Conservation (phyloP, 2,797 vertebrate genomes). For the Tamandua tetradactyla region DNA sequence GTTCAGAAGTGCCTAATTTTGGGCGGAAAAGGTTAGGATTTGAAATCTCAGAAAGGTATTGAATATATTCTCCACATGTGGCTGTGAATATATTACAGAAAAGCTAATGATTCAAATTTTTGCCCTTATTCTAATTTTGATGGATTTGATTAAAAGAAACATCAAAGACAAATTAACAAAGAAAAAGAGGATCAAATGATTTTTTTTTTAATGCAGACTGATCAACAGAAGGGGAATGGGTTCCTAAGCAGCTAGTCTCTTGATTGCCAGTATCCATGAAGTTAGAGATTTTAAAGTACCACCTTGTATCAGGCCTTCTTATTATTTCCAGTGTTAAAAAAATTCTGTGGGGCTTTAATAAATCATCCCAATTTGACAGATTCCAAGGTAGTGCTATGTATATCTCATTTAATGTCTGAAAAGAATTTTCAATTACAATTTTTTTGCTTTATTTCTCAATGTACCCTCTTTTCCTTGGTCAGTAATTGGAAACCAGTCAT, state of each 20-base stretch:
- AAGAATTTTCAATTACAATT: neutral
- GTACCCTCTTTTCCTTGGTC: too few relatives aligned
- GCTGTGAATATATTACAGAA: neutral
- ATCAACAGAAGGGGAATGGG: neutral
- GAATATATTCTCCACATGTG: neutral
- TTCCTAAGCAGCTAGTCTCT: neutral
- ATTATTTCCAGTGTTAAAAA: neutral
- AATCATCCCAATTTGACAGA: neutral
- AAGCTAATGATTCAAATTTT: neutral
- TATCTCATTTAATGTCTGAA: too few relatives aligned
- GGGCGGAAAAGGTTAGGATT: neutral
- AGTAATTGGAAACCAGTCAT: too few relatives aligned
- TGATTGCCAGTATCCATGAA: neutral
- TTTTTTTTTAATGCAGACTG: neutral
- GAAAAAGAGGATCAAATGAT: neutral
- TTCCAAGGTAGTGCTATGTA: neutral
- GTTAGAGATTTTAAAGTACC: neutral
- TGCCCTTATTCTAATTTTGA: neutral
- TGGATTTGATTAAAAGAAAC: neutral
- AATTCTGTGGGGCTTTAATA: neutral
- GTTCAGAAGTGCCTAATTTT: conserved; percentile 33
- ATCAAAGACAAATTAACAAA: neutral
- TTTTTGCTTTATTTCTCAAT: neutral
- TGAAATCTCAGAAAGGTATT: neutral
- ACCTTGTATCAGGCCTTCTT: neutral